Evolutionary conservation across 2,797 vertebrate genomes (phyloP).

Genomic region (Zalophus californianus): DNA sequence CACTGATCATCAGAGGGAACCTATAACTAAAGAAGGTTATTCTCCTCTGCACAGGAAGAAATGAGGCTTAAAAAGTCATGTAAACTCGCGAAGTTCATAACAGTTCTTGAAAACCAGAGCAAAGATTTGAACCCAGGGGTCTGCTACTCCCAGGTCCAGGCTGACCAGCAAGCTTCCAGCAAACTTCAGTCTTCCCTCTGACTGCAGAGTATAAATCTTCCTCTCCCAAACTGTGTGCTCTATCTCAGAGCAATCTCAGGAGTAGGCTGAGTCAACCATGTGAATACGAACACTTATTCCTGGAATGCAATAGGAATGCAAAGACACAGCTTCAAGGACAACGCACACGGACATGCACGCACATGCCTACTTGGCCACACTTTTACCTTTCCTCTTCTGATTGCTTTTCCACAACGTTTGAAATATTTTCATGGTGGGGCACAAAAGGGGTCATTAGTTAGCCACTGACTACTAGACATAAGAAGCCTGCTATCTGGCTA

Average conservation of each 20-base stretch:
- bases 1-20: not conserved
- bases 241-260: slow-evolving; percentile 18
- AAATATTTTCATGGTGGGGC: not conserved
- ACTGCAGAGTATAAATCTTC: not conserved
- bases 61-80: not conserved
- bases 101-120: not conserved
- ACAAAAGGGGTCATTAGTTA: not conserved
- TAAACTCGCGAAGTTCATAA: not conserved
- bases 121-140: not conserved
- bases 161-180: not conserved
- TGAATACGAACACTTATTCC: slow-evolving; percentile 73
- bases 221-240: not conserved
- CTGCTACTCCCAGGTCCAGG: not conserved
- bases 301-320: not conserved
- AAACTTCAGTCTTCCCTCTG: slow-evolving; percentile 49
- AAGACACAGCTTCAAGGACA: slow-evolving; percentile 68
- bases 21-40: not conserved
- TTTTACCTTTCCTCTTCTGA: slow-evolving; percentile 62
- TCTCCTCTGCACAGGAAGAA: not conserved
- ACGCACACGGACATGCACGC: not conserved
- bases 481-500: not conserved
- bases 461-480: fast-evolving
- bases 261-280: slow-evolving; percentile 57
- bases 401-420: not conserved
- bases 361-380: not conserved